phyloP scores from a whole-genome alignment of 37 sponge, comb jelly and placozoan genomes.

The Petrosia ficiformis region DNA sequence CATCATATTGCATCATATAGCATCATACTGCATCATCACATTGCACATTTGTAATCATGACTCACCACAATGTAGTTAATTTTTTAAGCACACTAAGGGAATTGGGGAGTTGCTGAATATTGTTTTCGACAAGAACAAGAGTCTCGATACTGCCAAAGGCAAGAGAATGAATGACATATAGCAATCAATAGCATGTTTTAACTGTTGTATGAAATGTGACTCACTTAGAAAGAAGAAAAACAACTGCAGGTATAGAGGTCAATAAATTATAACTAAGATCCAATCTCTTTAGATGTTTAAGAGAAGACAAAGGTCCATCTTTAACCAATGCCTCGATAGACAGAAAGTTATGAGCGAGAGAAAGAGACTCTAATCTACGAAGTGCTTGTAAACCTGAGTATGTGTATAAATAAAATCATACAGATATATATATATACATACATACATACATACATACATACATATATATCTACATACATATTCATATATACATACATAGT shows the following conservation, averaged over 20 bases:
- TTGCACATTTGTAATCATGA: too few relatives aligned
- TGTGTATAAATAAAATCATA: too few relatives aligned
- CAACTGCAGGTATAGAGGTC: slow-evolving; percentile 7
- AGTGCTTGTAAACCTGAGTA: slow-evolving; percentile 14
- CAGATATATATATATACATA: too few relatives aligned
- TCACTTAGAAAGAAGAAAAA: slow-evolving; percentile 20
- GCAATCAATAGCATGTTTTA: too few relatives aligned
- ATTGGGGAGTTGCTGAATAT: slow-evolving; percentile 29
- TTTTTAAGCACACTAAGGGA: slow-evolving; percentile 7
- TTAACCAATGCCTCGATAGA: slow-evolving; percentile 1
- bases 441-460: too few relatives aligned
- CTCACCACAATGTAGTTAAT: slow-evolving; percentile 39
- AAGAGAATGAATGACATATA: neutral
- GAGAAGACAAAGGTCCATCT: neutral
- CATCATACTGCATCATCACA: too few relatives aligned
- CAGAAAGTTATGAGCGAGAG: slow-evolving; percentile 47
- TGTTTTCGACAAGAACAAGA: slow-evolving; percentile 35
- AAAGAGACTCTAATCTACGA: slow-evolving; percentile 21
- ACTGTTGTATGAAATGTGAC: too few relatives aligned
- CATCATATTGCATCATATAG: too few relatives aligned
- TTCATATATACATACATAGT: too few relatives aligned
- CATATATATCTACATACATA: too few relatives aligned
- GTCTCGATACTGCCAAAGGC: slow-evolving; percentile 23
- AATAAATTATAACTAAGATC: slow-evolving; percentile 45
- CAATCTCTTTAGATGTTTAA: slow-evolving; percentile 27